phyloP scores from a whole-genome alignment of 1,140 invertebrate species.

The Onthophagus taurus region DNA sequence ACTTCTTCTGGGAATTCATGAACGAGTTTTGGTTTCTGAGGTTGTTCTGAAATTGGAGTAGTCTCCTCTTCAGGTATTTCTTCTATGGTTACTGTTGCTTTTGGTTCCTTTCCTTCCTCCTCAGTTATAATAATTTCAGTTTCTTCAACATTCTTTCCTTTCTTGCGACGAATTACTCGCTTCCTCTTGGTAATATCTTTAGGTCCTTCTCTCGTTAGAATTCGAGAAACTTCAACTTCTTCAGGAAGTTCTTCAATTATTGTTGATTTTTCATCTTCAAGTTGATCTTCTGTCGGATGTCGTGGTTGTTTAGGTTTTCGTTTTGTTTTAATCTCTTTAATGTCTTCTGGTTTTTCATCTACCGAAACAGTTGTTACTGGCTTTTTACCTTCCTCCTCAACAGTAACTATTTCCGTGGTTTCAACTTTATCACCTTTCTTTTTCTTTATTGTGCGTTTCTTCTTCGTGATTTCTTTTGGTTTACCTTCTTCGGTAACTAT shows the following conservation, averaged over 20 bases:
- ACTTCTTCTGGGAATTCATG: conserved; percentile 38
- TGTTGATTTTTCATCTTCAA: conserved; percentile 13
- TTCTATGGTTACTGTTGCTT: conserved; percentile 30
- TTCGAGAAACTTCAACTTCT: conserved; percentile 35
- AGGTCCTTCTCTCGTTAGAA: conserved; percentile 30
- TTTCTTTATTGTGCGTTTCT: conserved; percentile 29
- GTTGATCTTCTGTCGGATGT: conserved; percentile 7
- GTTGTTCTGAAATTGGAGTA: conserved; percentile 14
- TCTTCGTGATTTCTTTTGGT: conserved; percentile 27
- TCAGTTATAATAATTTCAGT: conserved; percentile 31
- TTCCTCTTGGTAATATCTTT: conserved; percentile 27
- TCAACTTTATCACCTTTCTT: conserved; percentile 28
- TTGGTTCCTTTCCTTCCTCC: conserved; percentile 28
- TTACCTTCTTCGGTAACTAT: conserved; percentile 27
- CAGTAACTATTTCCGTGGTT: conserved; percentile 30
- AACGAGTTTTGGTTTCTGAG: conserved; percentile 10
- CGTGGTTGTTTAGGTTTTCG: conserved; percentile 19
- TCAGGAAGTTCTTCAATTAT: conserved; percentile 28
- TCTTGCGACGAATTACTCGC: conserved; percentile 29
- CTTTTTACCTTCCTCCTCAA: conserved; percentile 33
- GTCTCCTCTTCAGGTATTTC: conserved; percentile 19
- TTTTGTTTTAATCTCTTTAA: conserved; percentile 7
- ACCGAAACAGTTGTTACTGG: conserved; percentile 28
- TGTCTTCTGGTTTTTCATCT: conserved; percentile 16
- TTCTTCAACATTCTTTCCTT: conserved; percentile 21